A percentile compares a stretch with the other conserved stretches of the same genome.
These are phyloP conservation scores for Thymelicus acteon DNA, from an alignment of 2,888 invertebrate genomes.

Conservation along the genomic window DNA sequence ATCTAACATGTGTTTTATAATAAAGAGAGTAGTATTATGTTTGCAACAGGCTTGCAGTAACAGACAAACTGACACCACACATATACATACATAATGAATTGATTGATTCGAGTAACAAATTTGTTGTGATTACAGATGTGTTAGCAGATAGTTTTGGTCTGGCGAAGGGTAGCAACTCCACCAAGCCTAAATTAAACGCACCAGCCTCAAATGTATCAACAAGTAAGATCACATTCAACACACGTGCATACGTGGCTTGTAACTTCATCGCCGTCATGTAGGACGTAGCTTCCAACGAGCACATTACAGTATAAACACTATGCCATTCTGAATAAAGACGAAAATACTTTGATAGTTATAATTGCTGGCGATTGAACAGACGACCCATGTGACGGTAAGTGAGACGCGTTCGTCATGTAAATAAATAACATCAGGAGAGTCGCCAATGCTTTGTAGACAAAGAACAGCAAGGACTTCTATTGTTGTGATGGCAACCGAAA, in stretches of 20 bases:
- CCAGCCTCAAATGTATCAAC: constrained; percentile 51
- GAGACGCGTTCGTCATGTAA: too few relatives aligned
- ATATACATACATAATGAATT: constrained; percentile 13
- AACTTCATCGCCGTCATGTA: constrained; percentile 9
- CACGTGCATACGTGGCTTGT: constrained; percentile 7
- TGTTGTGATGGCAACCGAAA: too few relatives aligned
- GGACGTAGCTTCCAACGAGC: neutral
- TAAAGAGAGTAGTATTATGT: too few relatives aligned
- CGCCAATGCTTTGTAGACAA: too few relatives aligned
- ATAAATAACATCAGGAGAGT: too few relatives aligned
- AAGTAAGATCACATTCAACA: constrained; percentile 58
- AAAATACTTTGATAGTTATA: neutral
- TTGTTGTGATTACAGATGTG: constrained; percentile 71
- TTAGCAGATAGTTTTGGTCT: constrained; percentile 78
- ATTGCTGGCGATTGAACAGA: too few relatives aligned
- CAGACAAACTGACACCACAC: constrained; percentile 1
- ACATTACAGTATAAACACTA: constrained; percentile 26
- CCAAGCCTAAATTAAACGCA: constrained; percentile 65
- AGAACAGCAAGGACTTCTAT: too few relatives aligned
- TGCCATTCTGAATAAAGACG: neutral
- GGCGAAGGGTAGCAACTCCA: constrained; percentile 67
- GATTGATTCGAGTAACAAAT: constrained; percentile 24
- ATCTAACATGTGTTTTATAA: too few relatives aligned
- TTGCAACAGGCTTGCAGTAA: constrained; percentile 7
- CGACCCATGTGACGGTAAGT: too few relatives aligned